Evolutionary conservation across 2,113 vertebrate species (phyloP).

Genomic region (Chloropsis cyanopogon): DNA sequence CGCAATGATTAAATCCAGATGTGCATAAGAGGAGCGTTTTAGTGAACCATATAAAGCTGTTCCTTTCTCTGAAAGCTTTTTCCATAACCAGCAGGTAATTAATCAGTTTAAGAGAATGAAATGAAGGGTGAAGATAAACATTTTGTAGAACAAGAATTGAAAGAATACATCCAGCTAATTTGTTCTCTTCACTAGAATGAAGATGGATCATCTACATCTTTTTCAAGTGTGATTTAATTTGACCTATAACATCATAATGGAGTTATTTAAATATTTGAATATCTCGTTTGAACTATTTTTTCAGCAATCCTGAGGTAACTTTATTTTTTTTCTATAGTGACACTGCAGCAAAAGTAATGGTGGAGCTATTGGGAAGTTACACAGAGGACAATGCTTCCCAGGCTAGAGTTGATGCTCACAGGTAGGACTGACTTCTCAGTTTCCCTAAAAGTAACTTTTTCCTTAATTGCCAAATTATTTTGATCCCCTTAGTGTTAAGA

Average conservation of each 20-base stretch:
- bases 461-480: neutral
- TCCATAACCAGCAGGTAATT: conserved; percentile 55
- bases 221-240: conserved; percentile 53
- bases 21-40: conserved; percentile 9
- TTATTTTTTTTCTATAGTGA: conserved; percentile 75
- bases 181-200: conserved; percentile 14
- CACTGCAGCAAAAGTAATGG: conserved; percentile 96
- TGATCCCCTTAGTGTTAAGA: fast-evolving
- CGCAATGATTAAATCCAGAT: conserved; percentile 53
- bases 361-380: conserved; percentile 96
- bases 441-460: neutral
- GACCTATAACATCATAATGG: conserved; percentile 6
- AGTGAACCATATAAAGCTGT: conserved; percentile 41
- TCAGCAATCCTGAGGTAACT: neutral
- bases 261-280: conserved; percentile 48
- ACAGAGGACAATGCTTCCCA: conserved; percentile 98
- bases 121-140: conserved; percentile 64
- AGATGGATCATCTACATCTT: conserved; percentile 30
- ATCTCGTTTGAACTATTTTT: conserved; percentile 8
- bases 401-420: conserved; percentile 95
- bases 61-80: conserved; percentile 54
- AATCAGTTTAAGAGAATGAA: conserved; percentile 63
- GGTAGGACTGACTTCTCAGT: conserved; percentile 65
- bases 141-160: conserved; percentile 52
- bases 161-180: conserved; percentile 48